Evolutionary conservation across 2,888 invertebrate species (phyloP), one percentile per base, ranked within the genome.

Genomic region (Halictus quadricinctus): DNA sequence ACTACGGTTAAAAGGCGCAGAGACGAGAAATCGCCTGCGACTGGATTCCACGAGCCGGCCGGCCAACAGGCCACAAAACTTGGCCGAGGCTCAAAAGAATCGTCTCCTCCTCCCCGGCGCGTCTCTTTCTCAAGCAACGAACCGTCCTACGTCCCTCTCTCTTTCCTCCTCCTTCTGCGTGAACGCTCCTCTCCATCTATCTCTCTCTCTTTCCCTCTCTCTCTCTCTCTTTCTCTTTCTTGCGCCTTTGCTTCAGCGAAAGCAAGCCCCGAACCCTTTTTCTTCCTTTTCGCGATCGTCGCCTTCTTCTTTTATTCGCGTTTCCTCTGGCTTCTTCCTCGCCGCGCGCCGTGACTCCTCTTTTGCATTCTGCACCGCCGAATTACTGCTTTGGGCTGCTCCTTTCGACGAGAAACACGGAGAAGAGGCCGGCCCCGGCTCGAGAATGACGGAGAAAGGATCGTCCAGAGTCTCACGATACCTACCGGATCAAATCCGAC

Each of bases 51-150:
- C 90, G 88, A 90, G 90, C 87, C 91, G 87, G 89, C 87, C 91
- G 87, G 87, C 90, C 88, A 85, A 81, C 87, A 90, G 90, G 89
- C 90, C 91, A 90, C 91, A 89, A 92, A 92, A 93, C 92, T 92
- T 93, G 92, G 93, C 92, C 89, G 89, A 85, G 85, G 87, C 90
- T 93, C 92, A 92, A 91, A 91, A 92, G 91, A 92, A 92, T 92
- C 91, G 90, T 83, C 79, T 88, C 80, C 81, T 88, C 88, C 36
- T 29, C 54, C 69, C 60, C 36, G 21, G 54, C 73, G 60, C 75
- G 54, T 73, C 82, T 77, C 81, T 66, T 36, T 79, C 69, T n/a
- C 66, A n/a, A 76, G 25, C 41, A 41, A 41, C 36, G 41, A 41
- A 69, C 54, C 13, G 8, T 25, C 60, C 25, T 25, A 13, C 25